phyloP scores from a whole-genome alignment of 1,140 invertebrate genomes.

The Psilanteris sp. region DNA sequence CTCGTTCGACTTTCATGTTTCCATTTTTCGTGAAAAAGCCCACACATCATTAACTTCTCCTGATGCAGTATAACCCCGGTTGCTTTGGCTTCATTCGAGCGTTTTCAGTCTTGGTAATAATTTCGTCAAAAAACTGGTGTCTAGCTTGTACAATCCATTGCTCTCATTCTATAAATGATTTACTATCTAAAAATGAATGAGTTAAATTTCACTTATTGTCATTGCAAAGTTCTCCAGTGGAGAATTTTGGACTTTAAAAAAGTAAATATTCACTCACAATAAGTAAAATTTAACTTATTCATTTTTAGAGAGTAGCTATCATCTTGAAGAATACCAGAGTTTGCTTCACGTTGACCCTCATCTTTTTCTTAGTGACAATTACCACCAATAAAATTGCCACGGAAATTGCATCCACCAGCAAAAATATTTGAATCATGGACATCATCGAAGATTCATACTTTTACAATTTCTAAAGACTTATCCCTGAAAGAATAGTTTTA shows the following conservation, averaged over 20 bases:
- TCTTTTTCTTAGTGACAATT: constrained; percentile 63
- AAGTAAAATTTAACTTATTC: too few relatives aligned
- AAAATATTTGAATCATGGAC: constrained; percentile 62
- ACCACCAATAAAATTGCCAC: constrained; percentile 60
- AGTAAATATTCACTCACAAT: too few relatives aligned
- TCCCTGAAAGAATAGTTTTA: too few relatives aligned
- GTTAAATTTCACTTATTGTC: too few relatives aligned
- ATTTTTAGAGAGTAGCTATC: too few relatives aligned
- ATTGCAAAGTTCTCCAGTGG: too few relatives aligned
- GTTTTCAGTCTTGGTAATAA: constrained; percentile 65
- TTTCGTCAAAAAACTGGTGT: constrained; percentile 67
- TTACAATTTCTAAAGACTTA: too few relatives aligned
- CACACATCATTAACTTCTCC: constrained; percentile 69
- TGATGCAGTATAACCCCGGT: constrained; percentile 65
- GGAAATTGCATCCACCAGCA: constrained; percentile 61
- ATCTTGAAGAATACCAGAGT: constrained; percentile 65
- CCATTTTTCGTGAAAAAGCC: constrained; percentile 58
- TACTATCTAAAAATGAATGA: too few relatives aligned
- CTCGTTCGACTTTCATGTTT: constrained; percentile 28
- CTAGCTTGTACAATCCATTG: constrained; percentile 69
- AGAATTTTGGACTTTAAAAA: too few relatives aligned
- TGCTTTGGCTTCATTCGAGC: constrained; percentile 64
- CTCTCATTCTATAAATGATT: too few relatives aligned
- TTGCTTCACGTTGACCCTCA: constrained; percentile 57
- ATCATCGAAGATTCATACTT: constrained; percentile 45